Conservation (phyloP, 2,113 vertebrate genomes). For the cat (Felis catus) region DNA sequence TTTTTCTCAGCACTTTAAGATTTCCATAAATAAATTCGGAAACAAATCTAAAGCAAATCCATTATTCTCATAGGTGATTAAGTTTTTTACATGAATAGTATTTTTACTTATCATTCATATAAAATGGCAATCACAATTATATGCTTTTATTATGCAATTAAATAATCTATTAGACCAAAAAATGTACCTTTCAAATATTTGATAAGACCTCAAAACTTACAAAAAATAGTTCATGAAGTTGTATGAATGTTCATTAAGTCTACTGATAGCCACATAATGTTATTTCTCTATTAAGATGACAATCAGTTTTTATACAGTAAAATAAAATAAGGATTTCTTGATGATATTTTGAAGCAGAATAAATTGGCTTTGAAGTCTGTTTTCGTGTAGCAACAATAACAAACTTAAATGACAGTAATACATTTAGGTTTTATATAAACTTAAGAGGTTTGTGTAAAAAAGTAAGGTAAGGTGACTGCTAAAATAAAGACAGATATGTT, state of each 20-base stretch:
- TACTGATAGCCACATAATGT: conserved; percentile 81
- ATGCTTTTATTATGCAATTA: conserved; percentile 71
- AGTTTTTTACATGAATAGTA: conserved; percentile 77
- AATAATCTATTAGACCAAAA: conserved; percentile 79
- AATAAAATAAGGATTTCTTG: conserved; percentile 83
- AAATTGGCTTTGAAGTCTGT: conserved; percentile 76
- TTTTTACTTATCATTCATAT: conserved; percentile 1
- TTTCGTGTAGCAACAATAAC: conserved; percentile 65
- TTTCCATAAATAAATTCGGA: conserved; percentile 64
- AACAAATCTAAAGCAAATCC: conserved; percentile 10
- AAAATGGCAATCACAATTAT: conserved; percentile 30
- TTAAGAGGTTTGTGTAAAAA: conserved; percentile 64
- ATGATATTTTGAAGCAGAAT: conserved; percentile 76
- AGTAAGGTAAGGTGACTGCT: conserved; percentile 59
- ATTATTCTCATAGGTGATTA: background rate
- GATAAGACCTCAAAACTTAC: conserved; percentile 87
- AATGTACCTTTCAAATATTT: conserved; percentile 82
- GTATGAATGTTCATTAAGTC: conserved; percentile 79
- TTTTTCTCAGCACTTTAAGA: conserved; percentile 47
- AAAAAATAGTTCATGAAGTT: conserved; percentile 85
- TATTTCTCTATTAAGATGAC: conserved; percentile 86
- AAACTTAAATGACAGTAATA: conserved; percentile 57
- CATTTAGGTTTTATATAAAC: conserved; percentile 65
- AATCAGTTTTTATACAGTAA: conserved; percentile 85
- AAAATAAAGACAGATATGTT: conserved; percentile 47